A percentile compares a stretch with the other conserved stretches of the same genome.
These are phyloP conservation scores for Exocentrus adspersus DNA, from an alignment of 2,888 invertebrate genomes.

Conservation along the genomic window DNA sequence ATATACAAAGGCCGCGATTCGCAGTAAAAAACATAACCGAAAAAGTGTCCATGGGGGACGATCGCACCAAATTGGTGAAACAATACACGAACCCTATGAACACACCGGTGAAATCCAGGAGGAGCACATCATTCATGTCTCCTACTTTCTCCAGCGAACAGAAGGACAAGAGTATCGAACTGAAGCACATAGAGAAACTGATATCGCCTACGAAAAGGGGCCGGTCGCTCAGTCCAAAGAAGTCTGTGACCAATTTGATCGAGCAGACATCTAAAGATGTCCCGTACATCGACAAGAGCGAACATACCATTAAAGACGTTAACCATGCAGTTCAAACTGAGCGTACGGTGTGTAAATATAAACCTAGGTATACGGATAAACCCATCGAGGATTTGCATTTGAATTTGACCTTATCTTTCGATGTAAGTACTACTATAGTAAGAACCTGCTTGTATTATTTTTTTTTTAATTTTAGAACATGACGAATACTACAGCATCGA, in stretches of 20 bases:
- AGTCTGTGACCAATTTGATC: neutral
- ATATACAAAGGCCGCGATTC: conserved; percentile 25
- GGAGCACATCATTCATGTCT: conserved; percentile 54
- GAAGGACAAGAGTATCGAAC: conserved; percentile 54
- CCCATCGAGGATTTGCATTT: conserved; percentile 14
- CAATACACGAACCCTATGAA: conserved; percentile 18
- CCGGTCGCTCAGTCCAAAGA: conserved; percentile 53
- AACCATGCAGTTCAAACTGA: too few species aligned
- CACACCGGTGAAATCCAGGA: conserved; percentile 26
- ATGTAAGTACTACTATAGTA: neutral
- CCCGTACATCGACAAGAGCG: conserved; percentile 51
- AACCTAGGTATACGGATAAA: neutral
- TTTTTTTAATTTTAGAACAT: conserved; percentile 30
- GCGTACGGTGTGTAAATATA: too few species aligned
- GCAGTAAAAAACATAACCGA: conserved; percentile 33
- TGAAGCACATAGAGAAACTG: conserved; percentile 48
- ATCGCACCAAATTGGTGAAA: conserved; percentile 35
- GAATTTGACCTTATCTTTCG: conserved; percentile 10
- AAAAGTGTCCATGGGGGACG: conserved; percentile 6
- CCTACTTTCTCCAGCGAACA: conserved; percentile 59
- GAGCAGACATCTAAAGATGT: conserved; percentile 39
- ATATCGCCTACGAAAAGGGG: conserved; percentile 54
- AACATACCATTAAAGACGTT: too few species aligned
- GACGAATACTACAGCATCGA: conserved; percentile 31
- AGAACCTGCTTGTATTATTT: too few species aligned